Base-by-base conservation (phyloP, 2,888 invertebrate species). In the Ashinkailepas kermadecensis region DNA sequence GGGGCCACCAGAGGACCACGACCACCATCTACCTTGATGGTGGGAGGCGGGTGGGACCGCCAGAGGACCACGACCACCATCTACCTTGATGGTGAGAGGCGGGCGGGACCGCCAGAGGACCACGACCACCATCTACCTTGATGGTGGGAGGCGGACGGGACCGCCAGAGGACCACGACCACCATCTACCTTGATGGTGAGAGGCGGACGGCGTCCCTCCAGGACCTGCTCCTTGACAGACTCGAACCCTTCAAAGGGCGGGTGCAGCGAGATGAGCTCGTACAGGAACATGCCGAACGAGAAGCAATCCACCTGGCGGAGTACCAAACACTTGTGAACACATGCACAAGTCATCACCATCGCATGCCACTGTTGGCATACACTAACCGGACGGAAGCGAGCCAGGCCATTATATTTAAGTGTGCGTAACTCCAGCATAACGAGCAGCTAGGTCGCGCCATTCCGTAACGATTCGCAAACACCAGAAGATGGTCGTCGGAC, bases 201-300 rank as follows among this genome's bases (percentile, higher is more conserved):
- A 0, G 94, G 91, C 0, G 99, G 99, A 80, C 99, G 89, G 56
- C 95, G 96, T 1, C 99, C 99, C 86, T 99, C 97, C 82, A 99
- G 88, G 80, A 99, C 94, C 85, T 96, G 95, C 86, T 99, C 97
- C 87, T 98, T 98, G 9, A 98, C 95, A 3, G 97, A 96, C 87
- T 97, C 97, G 86, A 97, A 95, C 0, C 96, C 96, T 86, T 97
- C 97, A 86, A 98, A 98, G 0, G 99, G 99, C 86, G 95, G 95
- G 79, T 96, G 92, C 80, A 98, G 89, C 0, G 97, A 96, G 81
- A 99, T 89, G 84, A 99, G 90, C 88, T 99, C 99, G 88, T 98
- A 99, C 85, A 99, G 90, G 86, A 99, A 94, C 98, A 99, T 99
- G 25, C 98, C 99, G 89, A 97, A 99, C 0, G 99, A 99, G 88